Percentiles rank a stretch among this genome's conserved stretches.
Evolutionary conservation across 2,113 vertebrate species (phyloP).

Genomic region (Anhinga rufa): DNA sequence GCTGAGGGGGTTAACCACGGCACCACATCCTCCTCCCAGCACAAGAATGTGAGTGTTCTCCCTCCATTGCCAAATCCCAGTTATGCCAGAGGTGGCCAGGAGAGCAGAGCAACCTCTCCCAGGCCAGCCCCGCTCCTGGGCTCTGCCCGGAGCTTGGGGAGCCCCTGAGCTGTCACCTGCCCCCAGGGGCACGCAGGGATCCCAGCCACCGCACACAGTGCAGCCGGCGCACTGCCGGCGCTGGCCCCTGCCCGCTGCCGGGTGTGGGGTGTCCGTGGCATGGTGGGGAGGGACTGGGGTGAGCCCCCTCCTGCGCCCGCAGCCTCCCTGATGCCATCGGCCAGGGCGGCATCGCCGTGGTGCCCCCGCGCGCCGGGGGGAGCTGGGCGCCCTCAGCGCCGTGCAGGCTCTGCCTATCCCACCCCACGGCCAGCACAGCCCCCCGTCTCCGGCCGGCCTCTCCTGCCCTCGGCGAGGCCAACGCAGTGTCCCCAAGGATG

Average conservation of each 20-base stretch:
- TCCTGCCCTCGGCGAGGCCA: neutral
- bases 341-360: neutral
- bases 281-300: neutral
- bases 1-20: neutral
- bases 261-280: neutral
- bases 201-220: neutral
- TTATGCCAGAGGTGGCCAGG: neutral
- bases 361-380: rapidly evolving
- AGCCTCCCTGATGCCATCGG: rapidly evolving
- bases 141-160: neutral
- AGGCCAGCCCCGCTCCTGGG: neutral
- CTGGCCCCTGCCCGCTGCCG: neutral
- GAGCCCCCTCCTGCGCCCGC: rapidly evolving
- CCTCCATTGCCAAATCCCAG: neutral
- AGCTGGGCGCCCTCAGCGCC: neutral
- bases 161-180: neutral
- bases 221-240: neutral
- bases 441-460: neutral
- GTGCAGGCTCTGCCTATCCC: neutral
- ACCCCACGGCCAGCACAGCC: neutral
- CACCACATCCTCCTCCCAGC: neutral
- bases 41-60: neutral
- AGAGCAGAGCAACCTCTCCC: neutral
- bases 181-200: neutral
- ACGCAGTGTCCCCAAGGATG: neutral